Base-by-base conservation (phyloP, 2,888 invertebrate genomes). In the Abscondita cerata region DNA sequence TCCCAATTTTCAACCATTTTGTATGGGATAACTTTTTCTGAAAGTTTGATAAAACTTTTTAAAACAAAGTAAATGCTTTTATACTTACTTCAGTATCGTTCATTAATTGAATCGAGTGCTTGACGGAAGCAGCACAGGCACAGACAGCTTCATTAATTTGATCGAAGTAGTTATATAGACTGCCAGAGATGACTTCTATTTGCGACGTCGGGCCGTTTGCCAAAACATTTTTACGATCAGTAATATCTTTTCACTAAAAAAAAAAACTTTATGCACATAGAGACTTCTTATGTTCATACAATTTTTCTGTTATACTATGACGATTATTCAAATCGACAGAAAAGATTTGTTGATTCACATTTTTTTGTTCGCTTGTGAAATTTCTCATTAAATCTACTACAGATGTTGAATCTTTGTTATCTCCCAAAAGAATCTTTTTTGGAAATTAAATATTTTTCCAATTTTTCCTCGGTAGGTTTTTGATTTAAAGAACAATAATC, bases 1-100 rank as follows among this genome's bases (percentile, higher is more conserved):
- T 68, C 13, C 62, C 56, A 51, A 71, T 69, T 11, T 68, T 66
- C n/a, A 75, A 68, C 72, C 73, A 74, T 61, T 73, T 73, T 46
- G 68, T 50, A 20, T 57, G 61, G 1, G 57, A 52, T 12, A 69
- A 40, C 64, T 72, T 72, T 56, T 65, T 70, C 75, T 76, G 59
- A 67, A 73, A 67, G 12, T 41, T 48, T n/a, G 16, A 8, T 11
- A 12, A 56, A 11, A 40, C 3, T 1, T 56, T 25, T 18, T 0
- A 38, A 25, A 44, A 12, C 15, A 55, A 25, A 1, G 18, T n/a
- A 25, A 48, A 15, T 2, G 1, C 20, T n/a, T 19, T 16, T 19
- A 12, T 11, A 52, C 47, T 15, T 64, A 52, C 62, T 41, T 36
- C 36, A 36, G 55, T 33, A 38, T 51, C 20, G 36, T 18, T 52